Evolutionary conservation across 2,113 vertebrate species (phyloP), one percentile per base, ranked within the genome.

Genomic region (Apistogramma diplotaenia): DNA sequence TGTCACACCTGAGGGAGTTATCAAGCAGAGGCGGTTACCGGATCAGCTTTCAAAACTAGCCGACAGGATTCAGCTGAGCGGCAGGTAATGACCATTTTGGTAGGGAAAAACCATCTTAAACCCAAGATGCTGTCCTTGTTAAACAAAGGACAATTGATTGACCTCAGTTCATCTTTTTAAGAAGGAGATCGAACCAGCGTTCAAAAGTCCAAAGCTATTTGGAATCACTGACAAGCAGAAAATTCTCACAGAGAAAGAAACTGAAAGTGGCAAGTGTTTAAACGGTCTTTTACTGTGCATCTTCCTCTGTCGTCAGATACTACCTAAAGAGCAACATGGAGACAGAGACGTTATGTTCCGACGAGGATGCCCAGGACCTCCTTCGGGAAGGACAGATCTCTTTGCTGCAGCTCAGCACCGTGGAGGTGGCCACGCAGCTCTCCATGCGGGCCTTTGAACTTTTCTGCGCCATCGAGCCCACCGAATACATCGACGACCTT

Each of bases 271-370:
- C 61, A 46, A 46, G 27, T 31, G 65, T 51, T 49, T 70, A 0
- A 49, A 25, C 5, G 29, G 6, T 67, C 19, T 18, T 46, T 67
- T 67, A 23, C 13, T 5, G 10, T 18, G 11, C 13, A 19, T 51
- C 25, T 29, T n/a, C 7, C 8, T 67, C 53, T 25, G 0, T 19
- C 23, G 13, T 1, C 71, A 99, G 98, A 85, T 99, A 99, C 91
- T 99, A 99, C 87, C 94, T 99, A 76, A 99, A 99, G 94, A 99
- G 97, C 93, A 99, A 99, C 93, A 99, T 99, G 98, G 98, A 99
- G 91, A 99, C 98, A 0, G 98, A 99, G 95, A 99, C 98, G 0
- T 92, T 99, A 13, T 99, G 98, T 83, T 99, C 98, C 0, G 98
- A 99, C 25, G 98, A 99, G 88, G 98, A 99, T 16, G 98, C 98